These are phyloP conservation scores for Stenichneumon culpator DNA, from an alignment of 2,888 invertebrate species.

Conservation along the genomic window DNA sequence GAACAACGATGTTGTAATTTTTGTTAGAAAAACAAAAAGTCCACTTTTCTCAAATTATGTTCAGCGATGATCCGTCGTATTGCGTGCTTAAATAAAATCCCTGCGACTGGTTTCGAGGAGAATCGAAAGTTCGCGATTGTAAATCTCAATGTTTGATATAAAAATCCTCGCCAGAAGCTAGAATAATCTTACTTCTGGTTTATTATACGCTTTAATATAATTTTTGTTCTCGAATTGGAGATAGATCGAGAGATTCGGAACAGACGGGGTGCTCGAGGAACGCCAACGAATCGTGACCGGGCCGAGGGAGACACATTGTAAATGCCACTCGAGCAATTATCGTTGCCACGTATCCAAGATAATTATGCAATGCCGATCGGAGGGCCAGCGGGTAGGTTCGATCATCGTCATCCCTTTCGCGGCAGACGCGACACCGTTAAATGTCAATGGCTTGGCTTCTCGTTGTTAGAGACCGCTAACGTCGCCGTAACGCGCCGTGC, in stretches of 20 bases:
- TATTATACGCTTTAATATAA: neutral
- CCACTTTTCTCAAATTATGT: neutral
- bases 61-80: too few relatives aligned
- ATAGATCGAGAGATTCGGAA: too few relatives aligned
- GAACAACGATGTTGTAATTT: neutral
- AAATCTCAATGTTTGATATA: neutral
- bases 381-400: constrained; percentile 60
- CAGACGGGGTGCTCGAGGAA: constrained; percentile 3
- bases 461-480: constrained; percentile 71
- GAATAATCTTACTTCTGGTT: too few relatives aligned
- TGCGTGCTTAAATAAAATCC: too few relatives aligned
- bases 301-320: constrained; percentile 31
- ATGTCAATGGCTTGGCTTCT: constrained; percentile 77
- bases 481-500: constrained; percentile 57
- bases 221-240: neutral
- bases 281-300: constrained; percentile 31
- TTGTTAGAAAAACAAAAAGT: too few relatives aligned
- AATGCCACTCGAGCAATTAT: constrained; percentile 81
- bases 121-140: neutral
- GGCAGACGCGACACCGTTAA: constrained; percentile 78
- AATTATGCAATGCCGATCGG: constrained; percentile 71
- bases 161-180: neutral
- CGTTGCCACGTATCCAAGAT: constrained; percentile 62
- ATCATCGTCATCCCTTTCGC: constrained; percentile 68
- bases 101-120: too few relatives aligned